Evolutionary conservation across 2,888 invertebrate species (phyloP).

Genomic region (Rhagophthalmus giganteus): DNA sequence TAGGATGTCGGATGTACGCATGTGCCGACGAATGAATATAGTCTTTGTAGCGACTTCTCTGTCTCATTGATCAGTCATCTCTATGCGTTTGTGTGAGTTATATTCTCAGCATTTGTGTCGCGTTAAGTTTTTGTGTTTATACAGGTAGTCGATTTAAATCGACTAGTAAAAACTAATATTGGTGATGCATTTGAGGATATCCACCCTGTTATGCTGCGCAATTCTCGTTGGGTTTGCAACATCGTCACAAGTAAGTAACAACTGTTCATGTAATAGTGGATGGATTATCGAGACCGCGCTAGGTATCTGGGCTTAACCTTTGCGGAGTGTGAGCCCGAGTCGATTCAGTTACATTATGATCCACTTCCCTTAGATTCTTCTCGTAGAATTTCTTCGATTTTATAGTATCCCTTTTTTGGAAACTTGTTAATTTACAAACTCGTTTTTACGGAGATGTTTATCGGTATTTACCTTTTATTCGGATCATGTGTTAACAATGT

Average conservation of each 20-base stretch:
- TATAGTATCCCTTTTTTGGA: too few species aligned
- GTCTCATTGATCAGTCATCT: slow-evolving; percentile 52
- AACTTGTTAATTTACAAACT: too few species aligned
- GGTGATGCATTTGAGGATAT: slow-evolving; percentile 79
- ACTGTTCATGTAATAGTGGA: slow-evolving; percentile 37
- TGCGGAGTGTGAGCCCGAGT: background rate
- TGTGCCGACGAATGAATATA: slow-evolving; percentile 31
- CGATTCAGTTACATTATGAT: slow-evolving; percentile 2
- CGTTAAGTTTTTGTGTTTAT: slow-evolving; percentile 48
- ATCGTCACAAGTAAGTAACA: slow-evolving; percentile 72
- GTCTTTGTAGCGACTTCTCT: slow-evolving; percentile 32
- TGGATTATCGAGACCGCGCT: slow-evolving; percentile 20
- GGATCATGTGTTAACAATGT: too few species aligned
- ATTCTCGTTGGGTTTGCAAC: slow-evolving; percentile 73
- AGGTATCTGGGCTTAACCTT: slow-evolving; percentile 21
- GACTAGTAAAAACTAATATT: slow-evolving; percentile 54
- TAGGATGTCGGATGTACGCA: slow-evolving; percentile 43
- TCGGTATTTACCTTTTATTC: too few species aligned
- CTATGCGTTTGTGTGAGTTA: slow-evolving; percentile 49
- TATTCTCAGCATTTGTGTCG: slow-evolving; percentile 52
- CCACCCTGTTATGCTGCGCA: slow-evolving; percentile 71
- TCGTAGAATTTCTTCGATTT: too few species aligned
- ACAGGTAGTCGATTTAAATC: slow-evolving; percentile 46
- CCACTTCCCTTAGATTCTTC: too few species aligned
- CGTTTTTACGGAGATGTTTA: too few species aligned